Base-by-base conservation (phyloP, 2,797 vertebrate species). In the Morelia viridis region DNA sequence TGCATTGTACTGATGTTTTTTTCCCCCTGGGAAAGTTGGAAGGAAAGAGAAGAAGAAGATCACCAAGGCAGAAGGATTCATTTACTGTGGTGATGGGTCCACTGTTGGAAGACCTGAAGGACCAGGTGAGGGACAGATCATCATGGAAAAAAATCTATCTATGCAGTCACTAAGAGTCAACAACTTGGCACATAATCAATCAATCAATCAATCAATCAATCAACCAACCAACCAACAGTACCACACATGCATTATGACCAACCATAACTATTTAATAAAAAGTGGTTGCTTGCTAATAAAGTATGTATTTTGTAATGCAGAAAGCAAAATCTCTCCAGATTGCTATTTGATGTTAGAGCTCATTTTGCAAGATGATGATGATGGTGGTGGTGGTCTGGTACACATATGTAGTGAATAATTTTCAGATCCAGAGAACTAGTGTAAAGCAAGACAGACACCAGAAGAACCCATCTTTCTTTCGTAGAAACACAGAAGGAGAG, bases 371-470 rank as follows among this genome's bases (percentile, higher is more conserved):
- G 41, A 41, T 41, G 41, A 41, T 41, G 41, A 9, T 53, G 1
- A 53, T 35, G 94, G 95, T 92, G 92, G 85, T 85, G 2, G 0
- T 92, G 92, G 96, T 93, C 89, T 94, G 89, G 96, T 94, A 95
- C 95, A 94, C 7, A 0, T 92, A 95, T 26, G 68, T 35, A 94
- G 56, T 96, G 50, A 91, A 95, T 95, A 97, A 97, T 97, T 97
- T 97, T 97, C 96, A 97, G 96, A 96, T 41, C 71, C 87, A 87
- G 93, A 90, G 86, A 96, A 95, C 90, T 60, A 94, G 95, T 94
- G 95, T 94, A 97, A 96, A 95, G 93, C 93, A 95, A 94, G 83
- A 95, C 83, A 76, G 95, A 95, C 19, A 91, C 91, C 93, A 91
- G 94, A 96, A 96, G 92, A 92, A 96, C 94, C 68, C 94, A 96